Evolutionary conservation across 2,888 invertebrate species (phyloP).

Genomic region (Drosophila engyochracea): DNA sequence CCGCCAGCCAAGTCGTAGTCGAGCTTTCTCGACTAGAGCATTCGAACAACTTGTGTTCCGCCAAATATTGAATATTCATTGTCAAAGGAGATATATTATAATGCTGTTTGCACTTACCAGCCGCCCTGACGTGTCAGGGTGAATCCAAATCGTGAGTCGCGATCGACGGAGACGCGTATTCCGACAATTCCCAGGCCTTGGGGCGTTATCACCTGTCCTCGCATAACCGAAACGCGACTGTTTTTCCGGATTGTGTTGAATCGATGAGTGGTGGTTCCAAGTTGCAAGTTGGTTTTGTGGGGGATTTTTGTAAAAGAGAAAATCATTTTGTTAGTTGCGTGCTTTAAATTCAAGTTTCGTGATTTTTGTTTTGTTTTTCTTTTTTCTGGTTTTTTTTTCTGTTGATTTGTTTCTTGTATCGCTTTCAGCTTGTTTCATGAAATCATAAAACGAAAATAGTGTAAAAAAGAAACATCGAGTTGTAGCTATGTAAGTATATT

Average conservation of each 20-base stretch:
- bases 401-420: slow-evolving; percentile 45
- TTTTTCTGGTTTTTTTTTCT: slow-evolving; percentile 18
- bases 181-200: slow-evolving; percentile 98
- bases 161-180: slow-evolving; percentile 97
- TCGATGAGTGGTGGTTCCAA: neutral
- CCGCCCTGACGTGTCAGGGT: slow-evolving; percentile 96
- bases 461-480: slow-evolving; percentile 46
- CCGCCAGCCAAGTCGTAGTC: neutral
- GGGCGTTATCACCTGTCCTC: slow-evolving; percentile 97
- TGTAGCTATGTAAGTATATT: slow-evolving; percentile 31
- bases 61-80: neutral
- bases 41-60: neutral
- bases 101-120: slow-evolving; percentile 90
- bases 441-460: slow-evolving; percentile 47
- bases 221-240: slow-evolving; percentile 99
- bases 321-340: slow-evolving; percentile 61
- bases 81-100: neutral
- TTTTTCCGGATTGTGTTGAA: slow-evolving; percentile 8
- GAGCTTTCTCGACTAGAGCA: neutral
- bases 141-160: slow-evolving; percentile 97
- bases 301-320: slow-evolving; percentile 59
- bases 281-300: neutral
- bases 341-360: slow-evolving; percentile 21
- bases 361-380: slow-evolving; percentile 20
- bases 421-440: slow-evolving; percentile 40